phyloP scores from a whole-genome alignment of 1,140 invertebrate genomes.

The Doryteuthis pealeii region DNA sequence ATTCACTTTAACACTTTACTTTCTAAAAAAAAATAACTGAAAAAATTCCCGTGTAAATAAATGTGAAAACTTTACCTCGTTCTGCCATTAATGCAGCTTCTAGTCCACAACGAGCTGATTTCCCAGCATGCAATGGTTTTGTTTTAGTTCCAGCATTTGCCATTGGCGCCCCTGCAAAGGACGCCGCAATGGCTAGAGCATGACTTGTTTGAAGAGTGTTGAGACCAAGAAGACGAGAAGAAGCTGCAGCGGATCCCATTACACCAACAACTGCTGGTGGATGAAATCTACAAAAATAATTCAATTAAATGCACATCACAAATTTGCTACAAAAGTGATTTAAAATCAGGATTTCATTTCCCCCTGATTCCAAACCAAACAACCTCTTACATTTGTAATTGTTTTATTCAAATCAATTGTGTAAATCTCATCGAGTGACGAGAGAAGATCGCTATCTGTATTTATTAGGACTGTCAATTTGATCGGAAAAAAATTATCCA shows the following conservation, averaged over 20 bases:
- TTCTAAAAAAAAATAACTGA: too few relatives aligned
- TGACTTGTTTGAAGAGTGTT: slow-evolving; percentile 33
- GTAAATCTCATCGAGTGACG: too few relatives aligned
- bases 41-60: too few relatives aligned
- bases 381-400: too few relatives aligned
- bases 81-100: slow-evolving; percentile 45
- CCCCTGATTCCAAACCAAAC: background rate
- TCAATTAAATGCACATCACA: background rate
- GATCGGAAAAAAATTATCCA: too few relatives aligned
- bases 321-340: background rate
- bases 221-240: slow-evolving; percentile 35
- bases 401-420: too few relatives aligned
- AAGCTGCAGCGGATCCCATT: slow-evolving; percentile 50
- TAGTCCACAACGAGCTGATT: slow-evolving; percentile 45
- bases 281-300: slow-evolving; percentile 43
- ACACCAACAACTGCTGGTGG: slow-evolving; percentile 50
- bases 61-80: slow-evolving; percentile 15
- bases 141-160: slow-evolving; percentile 50
- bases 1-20: too few relatives aligned
- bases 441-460: too few relatives aligned
- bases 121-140: slow-evolving; percentile 47
- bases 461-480: too few relatives aligned
- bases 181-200: slow-evolving; percentile 46
- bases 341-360: background rate
- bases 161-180: slow-evolving; percentile 51